phyloP scores from a whole-genome alignment of 2,888 invertebrate species.

The Chromoteleia sp. region DNA sequence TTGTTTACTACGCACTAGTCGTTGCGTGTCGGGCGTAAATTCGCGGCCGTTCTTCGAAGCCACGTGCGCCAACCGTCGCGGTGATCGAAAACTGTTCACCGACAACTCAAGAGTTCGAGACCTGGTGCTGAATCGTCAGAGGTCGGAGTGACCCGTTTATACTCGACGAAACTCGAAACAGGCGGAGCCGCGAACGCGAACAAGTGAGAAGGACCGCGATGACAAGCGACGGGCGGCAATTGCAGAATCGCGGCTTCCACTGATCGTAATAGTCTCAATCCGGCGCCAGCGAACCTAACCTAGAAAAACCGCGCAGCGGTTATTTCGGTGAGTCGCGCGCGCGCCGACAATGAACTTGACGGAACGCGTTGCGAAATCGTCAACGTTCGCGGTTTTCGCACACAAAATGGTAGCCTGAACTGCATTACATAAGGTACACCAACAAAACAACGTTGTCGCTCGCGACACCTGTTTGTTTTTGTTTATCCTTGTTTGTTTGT shows the following conservation, averaged over 20 bases:
- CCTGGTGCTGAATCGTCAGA: neutral
- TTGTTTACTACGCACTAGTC: conserved; percentile 23
- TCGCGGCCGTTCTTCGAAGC: conserved; percentile 1
- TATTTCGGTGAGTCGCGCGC: conserved; percentile 15
- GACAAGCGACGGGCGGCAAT: neutral
- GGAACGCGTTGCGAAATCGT: conserved; percentile 13
- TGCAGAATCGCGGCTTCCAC: neutral
- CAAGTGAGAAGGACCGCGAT: no score
- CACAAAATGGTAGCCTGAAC: conserved; percentile 44
- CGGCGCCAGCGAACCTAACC: conserved; percentile 13
- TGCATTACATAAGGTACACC: conserved; percentile 43
- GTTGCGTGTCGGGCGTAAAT: conserved; percentile 2
- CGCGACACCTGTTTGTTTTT: conserved; percentile 28
- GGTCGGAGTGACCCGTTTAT: no score
- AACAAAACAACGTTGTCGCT: conserved; percentile 1
- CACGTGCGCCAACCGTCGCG: conserved; percentile 24
- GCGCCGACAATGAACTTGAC: conserved; percentile 42
- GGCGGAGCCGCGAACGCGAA: no score
- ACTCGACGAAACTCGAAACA: no score
- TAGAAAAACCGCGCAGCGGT: conserved; percentile 8
- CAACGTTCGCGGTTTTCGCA: conserved; percentile 18
- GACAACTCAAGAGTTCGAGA: neutral
- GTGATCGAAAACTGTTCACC: neutral
- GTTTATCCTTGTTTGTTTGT: conserved; percentile 6
- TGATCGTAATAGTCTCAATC: neutral